A percentile compares a stretch with the other conserved stretches of the same genome.
Evolutionary conservation across 1,140 invertebrate genomes (phyloP).

Genomic region (Meloidogyne floridensis): DNA sequence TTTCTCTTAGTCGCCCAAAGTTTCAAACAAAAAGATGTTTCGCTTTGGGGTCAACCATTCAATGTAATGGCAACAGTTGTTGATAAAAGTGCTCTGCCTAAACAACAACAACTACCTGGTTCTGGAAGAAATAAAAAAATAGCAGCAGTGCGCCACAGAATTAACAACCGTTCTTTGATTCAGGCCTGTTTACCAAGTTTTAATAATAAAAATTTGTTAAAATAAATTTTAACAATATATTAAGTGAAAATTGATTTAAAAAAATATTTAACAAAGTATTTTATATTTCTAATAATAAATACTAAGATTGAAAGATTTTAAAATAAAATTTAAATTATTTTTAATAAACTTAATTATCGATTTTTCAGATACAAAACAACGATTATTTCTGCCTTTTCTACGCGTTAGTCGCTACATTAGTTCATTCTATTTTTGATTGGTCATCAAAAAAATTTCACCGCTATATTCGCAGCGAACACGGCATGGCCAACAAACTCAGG

Average conservation of each 20-base stretch:
- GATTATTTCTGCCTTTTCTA: constrained; percentile 4
- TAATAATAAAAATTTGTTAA: too few species aligned
- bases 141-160: not conserved
- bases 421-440: not conserved
- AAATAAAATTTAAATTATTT: too few species aligned
- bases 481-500: not conserved
- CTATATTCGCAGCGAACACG: too few species aligned
- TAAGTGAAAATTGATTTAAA: too few species aligned
- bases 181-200: not conserved
- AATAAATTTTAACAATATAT: too few species aligned
- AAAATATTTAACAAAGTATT: too few species aligned
- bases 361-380: too few species aligned
- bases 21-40: not conserved
- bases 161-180: not conserved
- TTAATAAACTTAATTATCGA: too few species aligned
- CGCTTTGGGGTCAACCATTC: not conserved
- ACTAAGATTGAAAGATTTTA: too few species aligned
- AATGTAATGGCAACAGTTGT: not conserved
- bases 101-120: not conserved
- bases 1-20: not conserved
- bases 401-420: not conserved
- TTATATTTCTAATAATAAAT: too few species aligned
- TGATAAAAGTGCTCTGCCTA: not conserved
- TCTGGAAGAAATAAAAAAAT: not conserved
- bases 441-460: not conserved